phyloP scores from a whole-genome alignment of 37 sponge, comb jelly and placozoan genomes.

The Oopsacas minuta region DNA sequence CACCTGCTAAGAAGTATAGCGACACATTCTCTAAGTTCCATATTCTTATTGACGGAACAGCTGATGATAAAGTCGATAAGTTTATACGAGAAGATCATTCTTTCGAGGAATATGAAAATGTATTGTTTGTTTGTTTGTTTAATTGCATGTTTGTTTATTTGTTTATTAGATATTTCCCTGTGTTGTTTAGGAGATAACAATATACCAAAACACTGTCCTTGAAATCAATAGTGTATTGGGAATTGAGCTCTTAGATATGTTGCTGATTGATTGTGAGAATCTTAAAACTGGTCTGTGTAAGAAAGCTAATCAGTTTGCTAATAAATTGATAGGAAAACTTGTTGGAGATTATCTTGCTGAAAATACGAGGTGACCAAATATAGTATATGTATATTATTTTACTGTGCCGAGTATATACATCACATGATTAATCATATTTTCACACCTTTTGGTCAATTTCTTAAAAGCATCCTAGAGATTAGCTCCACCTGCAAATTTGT shows the following conservation, averaged over 20 bases:
- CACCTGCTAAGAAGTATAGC: neutral
- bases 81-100: conserved; percentile 51
- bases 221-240: conserved; percentile 49
- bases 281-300: conserved; percentile 48
- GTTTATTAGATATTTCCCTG: neutral
- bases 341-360: conserved; percentile 43
- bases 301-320: conserved; percentile 23
- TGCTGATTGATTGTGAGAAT: conserved; percentile 62
- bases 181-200: conserved; percentile 30
- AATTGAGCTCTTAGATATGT: conserved; percentile 48
- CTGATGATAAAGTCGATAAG: conserved; percentile 28
- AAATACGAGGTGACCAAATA: conserved; percentile 69
- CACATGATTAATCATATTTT: too few relatives aligned
- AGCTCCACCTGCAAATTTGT: too few relatives aligned
- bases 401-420: too few relatives aligned
- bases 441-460: too few relatives aligned
- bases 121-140: conserved; percentile 1
- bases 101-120: conserved; percentile 50
- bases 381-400: too few relatives aligned
- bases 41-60: conserved; percentile 61
- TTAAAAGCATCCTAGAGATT: too few relatives aligned
- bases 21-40: conserved; percentile 29
- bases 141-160: neutral
- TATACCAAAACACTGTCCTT: conserved; percentile 8
- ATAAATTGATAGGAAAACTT: conserved; percentile 30